A percentile compares a stretch with the other conserved stretches of the same genome.
These are phyloP conservation scores for Apis laboriosa DNA, from an alignment of 1,140 invertebrate species.

Conservation along the genomic window DNA sequence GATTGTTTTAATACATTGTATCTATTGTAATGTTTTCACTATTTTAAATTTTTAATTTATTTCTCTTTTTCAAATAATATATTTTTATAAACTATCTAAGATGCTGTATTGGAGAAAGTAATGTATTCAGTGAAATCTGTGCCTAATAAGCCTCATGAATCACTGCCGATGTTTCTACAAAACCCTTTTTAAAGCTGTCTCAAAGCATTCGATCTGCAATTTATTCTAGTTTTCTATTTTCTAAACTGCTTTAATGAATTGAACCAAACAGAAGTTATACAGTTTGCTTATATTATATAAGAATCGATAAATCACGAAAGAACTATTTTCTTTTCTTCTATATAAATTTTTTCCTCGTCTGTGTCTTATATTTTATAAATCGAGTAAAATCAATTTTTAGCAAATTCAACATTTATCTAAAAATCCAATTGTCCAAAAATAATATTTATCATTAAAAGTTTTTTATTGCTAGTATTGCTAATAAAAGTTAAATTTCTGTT, in stretches of 20 bases:
- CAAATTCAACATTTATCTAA: too few relatives aligned
- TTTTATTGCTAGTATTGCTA: too few relatives aligned
- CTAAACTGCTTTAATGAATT: neutral
- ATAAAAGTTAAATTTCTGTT: too few relatives aligned
- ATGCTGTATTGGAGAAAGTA: neutral
- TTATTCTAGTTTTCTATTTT: neutral
- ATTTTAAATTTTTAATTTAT: neutral
- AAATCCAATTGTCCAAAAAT: too few relatives aligned
- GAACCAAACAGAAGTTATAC: neutral
- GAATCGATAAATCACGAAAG: constrained; percentile 1
- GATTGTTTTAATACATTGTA: too few relatives aligned
- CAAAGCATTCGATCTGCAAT: neutral
- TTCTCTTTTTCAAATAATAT: neutral
- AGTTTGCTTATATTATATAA: neutral
- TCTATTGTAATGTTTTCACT: too few relatives aligned
- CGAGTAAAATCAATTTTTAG: neutral
- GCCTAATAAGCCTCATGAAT: constrained; percentile 9
- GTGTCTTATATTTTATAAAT: neutral
- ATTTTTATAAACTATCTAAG: neutral
- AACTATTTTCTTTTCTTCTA: neutral
- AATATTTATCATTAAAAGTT: too few relatives aligned
- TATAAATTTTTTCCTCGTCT: neutral
- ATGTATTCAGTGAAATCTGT: constrained; percentile 6
- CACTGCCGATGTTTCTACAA: neutral
- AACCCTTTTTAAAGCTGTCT: neutral